These are phyloP conservation scores for Agapornis canus DNA, from an alignment of 2,797 vertebrate genomes.

Conservation along the genomic window DNA sequence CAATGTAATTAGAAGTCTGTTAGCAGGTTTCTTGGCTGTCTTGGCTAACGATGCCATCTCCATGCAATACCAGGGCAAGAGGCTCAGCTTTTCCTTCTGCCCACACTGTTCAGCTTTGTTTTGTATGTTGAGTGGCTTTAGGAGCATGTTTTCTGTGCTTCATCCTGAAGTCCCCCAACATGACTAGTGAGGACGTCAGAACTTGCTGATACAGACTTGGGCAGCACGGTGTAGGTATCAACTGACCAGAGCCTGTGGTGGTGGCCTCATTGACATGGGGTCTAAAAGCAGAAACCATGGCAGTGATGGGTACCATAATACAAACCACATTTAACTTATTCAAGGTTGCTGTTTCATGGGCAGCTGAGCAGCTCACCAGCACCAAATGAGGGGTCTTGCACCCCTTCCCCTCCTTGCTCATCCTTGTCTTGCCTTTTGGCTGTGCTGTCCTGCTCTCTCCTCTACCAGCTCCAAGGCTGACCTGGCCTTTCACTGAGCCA, in stretches of 20 bases:
- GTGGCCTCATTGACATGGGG: not conserved
- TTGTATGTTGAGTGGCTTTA: not conserved
- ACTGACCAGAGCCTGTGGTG: not conserved
- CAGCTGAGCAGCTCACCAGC: not conserved
- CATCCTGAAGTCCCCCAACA: not conserved
- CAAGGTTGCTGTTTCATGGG: not conserved
- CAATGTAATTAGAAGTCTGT: constrained; percentile 12
- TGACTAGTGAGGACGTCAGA: not conserved
- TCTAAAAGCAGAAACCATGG: not conserved
- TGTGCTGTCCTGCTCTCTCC: not conserved
- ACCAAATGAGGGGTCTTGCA: not conserved
- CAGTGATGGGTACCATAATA: not conserved
- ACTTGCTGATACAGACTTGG: not conserved
- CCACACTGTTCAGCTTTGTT: not conserved
- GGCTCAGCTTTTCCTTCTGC: not conserved
- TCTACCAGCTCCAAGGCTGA: not conserved
- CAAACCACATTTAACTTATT: not conserved
- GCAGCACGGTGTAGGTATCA: not conserved
- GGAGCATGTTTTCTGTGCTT: not conserved
- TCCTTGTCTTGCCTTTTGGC: not conserved
- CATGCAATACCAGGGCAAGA: not conserved
- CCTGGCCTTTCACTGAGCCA: not conserved
- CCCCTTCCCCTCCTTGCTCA: not conserved
- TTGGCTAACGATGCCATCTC: not conserved
- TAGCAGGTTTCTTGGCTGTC: not conserved